Evolutionary conservation across 2,797 vertebrate genomes (phyloP).

Genomic region (Hyperoplus lanceolatus): DNA sequence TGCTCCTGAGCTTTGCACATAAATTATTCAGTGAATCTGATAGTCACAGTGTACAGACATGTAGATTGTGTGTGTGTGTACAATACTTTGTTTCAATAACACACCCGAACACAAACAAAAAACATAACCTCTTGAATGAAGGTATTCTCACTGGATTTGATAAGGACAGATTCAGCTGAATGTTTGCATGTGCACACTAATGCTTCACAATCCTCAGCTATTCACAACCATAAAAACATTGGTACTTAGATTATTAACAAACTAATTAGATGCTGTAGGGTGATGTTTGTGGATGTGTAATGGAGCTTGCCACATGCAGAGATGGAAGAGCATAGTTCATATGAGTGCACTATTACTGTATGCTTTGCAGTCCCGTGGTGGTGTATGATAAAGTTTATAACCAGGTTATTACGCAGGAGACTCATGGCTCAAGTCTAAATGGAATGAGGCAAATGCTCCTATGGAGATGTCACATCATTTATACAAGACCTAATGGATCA

Average conservation of each 20-base stretch:
- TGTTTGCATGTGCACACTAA: conserved; percentile 42
- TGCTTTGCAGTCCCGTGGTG: conserved; percentile 4
- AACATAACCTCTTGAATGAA: conserved; percentile 21
- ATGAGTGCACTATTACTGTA: conserved; percentile 16
- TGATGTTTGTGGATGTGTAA: conserved; percentile 62
- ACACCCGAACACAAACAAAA: conserved; percentile 25
- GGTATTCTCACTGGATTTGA: conserved; percentile 32
- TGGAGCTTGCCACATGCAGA: conserved; percentile 43
- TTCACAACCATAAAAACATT: conserved; percentile 49
- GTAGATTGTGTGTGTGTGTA: conserved; percentile 18
- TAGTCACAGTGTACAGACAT: conserved; percentile 50
- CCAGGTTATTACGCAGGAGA: conserved; percentile 13
- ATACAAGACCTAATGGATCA: background rate
- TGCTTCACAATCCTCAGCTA: conserved; percentile 5
- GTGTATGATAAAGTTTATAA: conserved; percentile 26
- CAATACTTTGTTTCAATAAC: conserved; percentile 17
- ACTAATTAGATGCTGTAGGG: conserved; percentile 65
- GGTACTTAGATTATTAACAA: conserved; percentile 64
- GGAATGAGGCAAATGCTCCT: background rate
- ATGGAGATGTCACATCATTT: background rate
- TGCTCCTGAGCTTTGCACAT: conserved; percentile 59
- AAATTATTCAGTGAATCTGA: conserved; percentile 77
- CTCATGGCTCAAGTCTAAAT: conserved; percentile 15
- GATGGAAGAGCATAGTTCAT: conserved; percentile 31
- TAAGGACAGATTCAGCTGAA: conserved; percentile 52